Base-by-base conservation (phyloP, 37 sponge, comb jelly and placozoan species). In the Halichondria panicea region DNA sequence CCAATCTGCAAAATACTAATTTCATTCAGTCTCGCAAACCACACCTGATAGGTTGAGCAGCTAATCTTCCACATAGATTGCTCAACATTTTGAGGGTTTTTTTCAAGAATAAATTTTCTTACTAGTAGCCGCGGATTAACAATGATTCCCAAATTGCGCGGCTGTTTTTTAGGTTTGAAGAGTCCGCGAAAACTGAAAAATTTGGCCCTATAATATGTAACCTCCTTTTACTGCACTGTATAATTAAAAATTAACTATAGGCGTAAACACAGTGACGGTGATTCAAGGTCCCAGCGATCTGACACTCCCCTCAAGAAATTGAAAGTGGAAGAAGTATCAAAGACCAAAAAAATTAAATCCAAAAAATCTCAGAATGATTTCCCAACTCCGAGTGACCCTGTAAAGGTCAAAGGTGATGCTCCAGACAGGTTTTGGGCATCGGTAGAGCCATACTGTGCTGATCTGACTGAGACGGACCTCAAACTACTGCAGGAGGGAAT, bases 401-500 rank as follows among this genome's bases (percentile, higher is more conserved):
- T 13, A 41, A 80, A 72, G 57, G 28, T 25, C 31, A 84, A 81
- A 27, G 79, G 74, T 53, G 94, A 93, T 56, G 64, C 74, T 41
- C 75, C 75, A 28, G 87, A 89, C 67, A 75, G 87, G 55, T 84
- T 93, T 69, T 93, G 94, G 94, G 43, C 78, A 2, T 59, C 92
- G 33, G 92, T 93, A 42, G 94, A 93, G 54, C 83, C 91, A 0
- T 93, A 90, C 63, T 93, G 92, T 71, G 60, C 77, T 7, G 79
- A 86, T 41, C 89, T 93, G 38, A 86, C 83, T 8, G 80, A 90
- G 24, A 40, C 64, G 9, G 94, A 93, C 53, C 38, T 93, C 3
- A 28, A 37, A 0, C 28, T 79, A 45, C 79, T 93, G 56, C 59
- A 93, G 58, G 83, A 86, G 34, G 64, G 50, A 6, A 57, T 70